A percentile compares a stretch with the other conserved stretches of the same genome.
These are phyloP conservation scores for Lethrus apterus DNA, from an alignment of 1,140 invertebrate species.

Conservation along the genomic window DNA sequence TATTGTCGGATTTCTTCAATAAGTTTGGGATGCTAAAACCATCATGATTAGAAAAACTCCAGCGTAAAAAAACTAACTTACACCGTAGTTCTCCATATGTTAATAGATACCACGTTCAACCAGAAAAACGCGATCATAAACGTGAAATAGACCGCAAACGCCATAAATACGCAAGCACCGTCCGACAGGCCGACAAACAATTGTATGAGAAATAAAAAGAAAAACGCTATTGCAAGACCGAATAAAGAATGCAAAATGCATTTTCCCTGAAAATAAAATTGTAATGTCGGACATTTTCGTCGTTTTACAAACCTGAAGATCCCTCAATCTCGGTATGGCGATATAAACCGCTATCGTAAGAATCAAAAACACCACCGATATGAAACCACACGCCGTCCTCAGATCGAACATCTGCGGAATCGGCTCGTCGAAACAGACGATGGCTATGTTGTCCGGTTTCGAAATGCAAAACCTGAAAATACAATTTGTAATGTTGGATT, in stretches of 20 bases:
- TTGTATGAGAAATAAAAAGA: constrained; percentile 48
- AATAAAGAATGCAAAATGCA: constrained; percentile 49
- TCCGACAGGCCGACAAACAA: constrained; percentile 37
- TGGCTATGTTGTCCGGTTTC: constrained; percentile 41
- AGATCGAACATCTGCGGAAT: constrained; percentile 28
- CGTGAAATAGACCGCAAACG: constrained; percentile 53
- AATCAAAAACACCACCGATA: constrained; percentile 53
- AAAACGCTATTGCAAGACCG: constrained; percentile 49
- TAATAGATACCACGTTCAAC: constrained; percentile 57
- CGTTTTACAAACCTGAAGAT: constrained; percentile 44
- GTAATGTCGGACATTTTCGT: not conserved
- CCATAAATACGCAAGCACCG: constrained; percentile 44
- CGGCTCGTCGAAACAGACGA: constrained; percentile 47
- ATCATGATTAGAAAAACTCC: not conserved
- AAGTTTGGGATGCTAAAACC: constrained; percentile 7
- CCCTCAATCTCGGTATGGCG: constrained; percentile 49
- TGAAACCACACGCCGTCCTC: constrained; percentile 43
- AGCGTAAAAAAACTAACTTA: constrained; percentile 40
- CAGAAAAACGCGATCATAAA: constrained; percentile 59
- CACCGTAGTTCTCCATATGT: constrained; percentile 54
- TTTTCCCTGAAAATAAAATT: constrained; percentile 42
- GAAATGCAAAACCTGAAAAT: too few species aligned
- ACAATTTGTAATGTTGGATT: too few species aligned
- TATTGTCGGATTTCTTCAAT: constrained; percentile 38
- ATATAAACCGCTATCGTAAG: constrained; percentile 51